Base-by-base conservation (phyloP, 2,113 vertebrate species). In the Sander vitreus region DNA sequence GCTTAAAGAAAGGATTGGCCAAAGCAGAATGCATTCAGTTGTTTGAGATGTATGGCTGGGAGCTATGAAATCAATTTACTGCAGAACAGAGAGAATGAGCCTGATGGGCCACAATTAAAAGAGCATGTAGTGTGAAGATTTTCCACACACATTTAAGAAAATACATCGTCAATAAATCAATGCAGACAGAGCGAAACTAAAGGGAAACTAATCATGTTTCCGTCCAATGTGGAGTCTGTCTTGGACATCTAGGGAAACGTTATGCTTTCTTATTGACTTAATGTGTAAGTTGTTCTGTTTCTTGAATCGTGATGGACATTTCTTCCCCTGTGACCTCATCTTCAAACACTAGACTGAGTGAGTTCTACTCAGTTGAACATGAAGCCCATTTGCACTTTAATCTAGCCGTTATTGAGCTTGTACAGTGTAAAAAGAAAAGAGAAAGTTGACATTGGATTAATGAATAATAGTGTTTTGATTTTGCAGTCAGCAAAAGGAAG, bases 21-120 rank as follows among this genome's bases (percentile, higher is more conserved):
- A 21, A 48, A 68, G 54, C 8, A 6, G 51, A 53, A 84, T 55
- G n/a, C 72, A 73, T 88, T 78, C 48, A 64, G 64, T 78, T 84
- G 81, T 84, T 80, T 74, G 54, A 80, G 81, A 65, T 36, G 36
- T 73, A 60, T 59, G 50, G 80, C 78, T 91, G 85, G 76, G 76
- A 89, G 87, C 87, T 85, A 86, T 77, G 81, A 82, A 78, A 89
- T 81, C 55, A 90, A 50, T 85, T 89, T 81, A 78, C 70, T 80
- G 73, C 65, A 72, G 67, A 83, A 70, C 21, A 33, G 23, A 84
- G 73, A 82, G 73, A 33, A 59, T 47, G 55, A 80, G 78, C 15
- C 79, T 53, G 63, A 70, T 51, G 78, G 85, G 76, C 75, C 57
- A 58, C 81, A 85, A 88, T 83, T 73, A 90, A 88, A 88, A 77